Conservation (phyloP, 2,888 invertebrate species). For the Odontothrips loti region DNA sequence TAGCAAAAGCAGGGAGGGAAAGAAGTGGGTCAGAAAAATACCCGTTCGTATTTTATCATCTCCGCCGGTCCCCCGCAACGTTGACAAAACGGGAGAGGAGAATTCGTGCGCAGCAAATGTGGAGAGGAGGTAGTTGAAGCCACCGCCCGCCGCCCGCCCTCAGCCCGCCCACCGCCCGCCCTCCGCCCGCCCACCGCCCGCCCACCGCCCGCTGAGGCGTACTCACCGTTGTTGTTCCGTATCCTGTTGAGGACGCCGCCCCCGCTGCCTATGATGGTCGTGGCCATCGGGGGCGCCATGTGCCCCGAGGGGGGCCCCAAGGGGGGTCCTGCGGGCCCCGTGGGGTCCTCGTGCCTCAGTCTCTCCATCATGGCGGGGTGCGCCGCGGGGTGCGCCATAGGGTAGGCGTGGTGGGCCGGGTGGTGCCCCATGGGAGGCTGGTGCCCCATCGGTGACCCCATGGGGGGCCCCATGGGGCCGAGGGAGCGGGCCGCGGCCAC, state of each 20-base stretch:
- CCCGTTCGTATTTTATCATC: too few species aligned
- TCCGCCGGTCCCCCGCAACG: too few species aligned
- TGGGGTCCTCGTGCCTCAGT: background rate
- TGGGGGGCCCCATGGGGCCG: background rate
- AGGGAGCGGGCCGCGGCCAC: conserved; percentile 6
- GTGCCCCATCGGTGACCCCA: background rate
- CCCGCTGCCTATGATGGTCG: conserved; percentile 18
- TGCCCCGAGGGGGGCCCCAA: background rate
- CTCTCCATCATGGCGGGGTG: conserved; percentile 7
- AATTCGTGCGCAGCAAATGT: too few species aligned
- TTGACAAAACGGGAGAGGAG: too few species aligned
- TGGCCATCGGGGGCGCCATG: conserved; percentile 5
- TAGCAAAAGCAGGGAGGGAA: too few species aligned
- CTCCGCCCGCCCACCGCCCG: too few species aligned
- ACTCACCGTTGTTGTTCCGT: conserved; percentile 22
- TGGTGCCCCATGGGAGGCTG: background rate
- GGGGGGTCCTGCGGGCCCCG: background rate
- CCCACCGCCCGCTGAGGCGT: background rate
- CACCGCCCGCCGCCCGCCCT: too few species aligned
- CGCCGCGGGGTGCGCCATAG: background rate
- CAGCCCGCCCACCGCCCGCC: too few species aligned
- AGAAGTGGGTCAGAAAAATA: too few species aligned
- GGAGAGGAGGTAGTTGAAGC: too few species aligned
- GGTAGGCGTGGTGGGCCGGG: background rate
- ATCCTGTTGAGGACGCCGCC: conserved; percentile 16